These are phyloP conservation scores for Takifugu flavidus DNA, from an alignment of 2,113 vertebrate genomes.

Conservation along the genomic window DNA sequence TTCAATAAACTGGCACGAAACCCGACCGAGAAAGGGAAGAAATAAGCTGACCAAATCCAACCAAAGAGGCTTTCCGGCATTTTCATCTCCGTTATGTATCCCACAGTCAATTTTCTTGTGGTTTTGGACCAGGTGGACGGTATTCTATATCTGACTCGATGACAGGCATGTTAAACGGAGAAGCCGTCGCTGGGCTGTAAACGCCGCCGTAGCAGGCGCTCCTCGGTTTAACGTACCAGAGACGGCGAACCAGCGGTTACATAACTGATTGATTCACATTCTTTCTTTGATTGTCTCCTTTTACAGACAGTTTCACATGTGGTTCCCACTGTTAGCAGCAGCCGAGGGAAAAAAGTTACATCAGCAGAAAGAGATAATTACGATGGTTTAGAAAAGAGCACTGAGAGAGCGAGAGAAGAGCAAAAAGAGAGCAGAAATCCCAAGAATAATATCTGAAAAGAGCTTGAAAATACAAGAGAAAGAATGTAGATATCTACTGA, in stretches of 20 bases:
- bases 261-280: neutral
- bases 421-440: too few species aligned
- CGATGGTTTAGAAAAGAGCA: too few species aligned
- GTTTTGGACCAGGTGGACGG: conserved; percentile 13
- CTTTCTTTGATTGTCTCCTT: too few species aligned
- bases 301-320: too few species aligned
- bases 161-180: neutral
- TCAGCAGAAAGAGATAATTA: too few species aligned
- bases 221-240: neutral
- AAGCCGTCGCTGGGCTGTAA: neutral
- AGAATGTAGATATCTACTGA: too few species aligned
- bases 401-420: too few species aligned
- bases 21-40: neutral
- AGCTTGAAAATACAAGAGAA: too few species aligned
- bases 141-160: neutral
- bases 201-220: neutral
- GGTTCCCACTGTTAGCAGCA: too few species aligned
- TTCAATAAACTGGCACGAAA: neutral
- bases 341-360: too few species aligned
- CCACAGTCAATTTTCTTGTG: neutral
- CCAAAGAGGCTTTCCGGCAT: neutral
- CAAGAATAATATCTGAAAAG: too few species aligned
- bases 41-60: neutral
- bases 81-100: conserved; percentile 1
- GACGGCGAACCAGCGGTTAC: neutral